A percentile compares a stretch with the other conserved stretches of the same genome.
phyloP scores from a whole-genome alignment of 2,888 invertebrate genomes.

The Hanleya hanleyi region DNA sequence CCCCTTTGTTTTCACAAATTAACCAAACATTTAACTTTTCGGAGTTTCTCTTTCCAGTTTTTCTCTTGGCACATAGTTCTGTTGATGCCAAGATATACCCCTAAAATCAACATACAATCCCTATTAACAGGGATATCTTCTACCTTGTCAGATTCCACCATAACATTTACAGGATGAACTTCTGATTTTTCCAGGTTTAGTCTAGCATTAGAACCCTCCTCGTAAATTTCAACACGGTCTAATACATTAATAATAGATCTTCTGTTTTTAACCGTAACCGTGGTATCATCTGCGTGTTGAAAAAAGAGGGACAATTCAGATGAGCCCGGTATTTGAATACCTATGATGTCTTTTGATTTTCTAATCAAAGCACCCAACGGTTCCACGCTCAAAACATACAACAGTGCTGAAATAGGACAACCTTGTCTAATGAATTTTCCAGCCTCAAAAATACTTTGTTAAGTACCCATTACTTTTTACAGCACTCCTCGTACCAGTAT shows the following conservation, averaged over 20 bases:
- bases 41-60: no score
- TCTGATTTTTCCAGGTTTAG: background rate
- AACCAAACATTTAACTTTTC: no score
- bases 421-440: conserved; percentile 14
- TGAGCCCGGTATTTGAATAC: background rate
- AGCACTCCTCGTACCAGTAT: background rate
- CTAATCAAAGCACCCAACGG: conserved; percentile 9
- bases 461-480: conserved; percentile 7
- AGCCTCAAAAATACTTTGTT: background rate
- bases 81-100: background rate
- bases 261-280: background rate
- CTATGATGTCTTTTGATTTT: background rate
- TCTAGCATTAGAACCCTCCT: background rate
- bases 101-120: background rate
- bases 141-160: background rate
- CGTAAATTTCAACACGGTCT: background rate
- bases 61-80: no score
- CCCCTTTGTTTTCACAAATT: no score
- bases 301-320: background rate
- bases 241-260: background rate
- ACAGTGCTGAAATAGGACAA: conserved; percentile 8
- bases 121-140: background rate
- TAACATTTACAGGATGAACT: background rate
- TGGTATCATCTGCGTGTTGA: background rate
- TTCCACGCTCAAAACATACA: conserved; percentile 12